These are phyloP conservation scores for Yoshiicerus persimilis DNA, from an alignment of 1,140 invertebrate species.

Conservation along the genomic window DNA sequence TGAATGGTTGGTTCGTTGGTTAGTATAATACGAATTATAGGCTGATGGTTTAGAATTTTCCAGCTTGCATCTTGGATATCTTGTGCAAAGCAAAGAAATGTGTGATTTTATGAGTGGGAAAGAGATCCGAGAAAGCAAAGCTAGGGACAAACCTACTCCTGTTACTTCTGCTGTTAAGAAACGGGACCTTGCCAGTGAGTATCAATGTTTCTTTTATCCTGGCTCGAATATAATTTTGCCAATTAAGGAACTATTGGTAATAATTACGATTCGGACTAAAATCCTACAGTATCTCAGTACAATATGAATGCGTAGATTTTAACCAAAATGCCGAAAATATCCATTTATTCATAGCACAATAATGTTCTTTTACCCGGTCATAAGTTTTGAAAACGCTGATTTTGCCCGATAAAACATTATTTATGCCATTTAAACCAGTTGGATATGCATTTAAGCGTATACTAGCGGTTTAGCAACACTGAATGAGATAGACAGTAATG, in stretches of 20 bases:
- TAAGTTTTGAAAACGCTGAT: background rate
- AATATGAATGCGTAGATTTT: too few relatives aligned
- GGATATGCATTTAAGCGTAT: background rate
- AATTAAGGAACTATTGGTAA: too few relatives aligned
- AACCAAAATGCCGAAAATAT: too few relatives aligned
- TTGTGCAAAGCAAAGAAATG: background rate
- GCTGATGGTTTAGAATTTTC: background rate
- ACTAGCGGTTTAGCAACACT: background rate
- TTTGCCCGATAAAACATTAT: background rate
- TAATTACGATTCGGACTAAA: too few relatives aligned
- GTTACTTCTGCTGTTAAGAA: background rate
- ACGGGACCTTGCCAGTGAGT: background rate
- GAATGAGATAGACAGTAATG: background rate
- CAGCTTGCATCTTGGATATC: background rate
- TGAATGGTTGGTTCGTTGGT: background rate
- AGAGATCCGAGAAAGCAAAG: background rate
- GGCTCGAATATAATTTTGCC: too few relatives aligned
- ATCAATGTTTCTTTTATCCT: background rate
- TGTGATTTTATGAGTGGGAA: background rate
- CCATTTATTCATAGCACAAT: too few relatives aligned
- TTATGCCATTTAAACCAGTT: background rate
- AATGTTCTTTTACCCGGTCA: too few relatives aligned
- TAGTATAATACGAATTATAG: background rate
- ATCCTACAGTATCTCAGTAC: too few relatives aligned
- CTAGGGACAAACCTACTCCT: background rate